Base-by-base conservation (phyloP, 2,797 vertebrate genomes). In the Halcyon chelicuti region DNA sequence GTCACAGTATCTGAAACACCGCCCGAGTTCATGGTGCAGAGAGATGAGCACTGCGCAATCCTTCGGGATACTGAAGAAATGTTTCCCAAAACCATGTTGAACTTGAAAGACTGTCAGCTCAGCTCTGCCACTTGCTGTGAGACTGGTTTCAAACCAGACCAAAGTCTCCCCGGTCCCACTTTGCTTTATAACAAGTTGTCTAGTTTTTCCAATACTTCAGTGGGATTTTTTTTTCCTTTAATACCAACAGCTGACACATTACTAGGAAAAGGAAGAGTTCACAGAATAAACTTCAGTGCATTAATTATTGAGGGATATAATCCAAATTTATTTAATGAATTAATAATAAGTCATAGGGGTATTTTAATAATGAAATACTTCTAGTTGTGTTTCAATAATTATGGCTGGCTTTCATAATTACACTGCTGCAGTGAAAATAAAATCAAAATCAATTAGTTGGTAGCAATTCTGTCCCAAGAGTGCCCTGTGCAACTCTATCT, bases 271-370 rank as follows among this genome's bases (percentile, higher is more conserved):
- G 86, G 88, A 91, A 91, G 83, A 94, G 86, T 88, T 94, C 94
- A 83, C 94, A 89, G 70, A 95, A 92, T 95, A 98, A 98, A 98
- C 97, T 98, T 98, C 96, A 96, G 94, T 89, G 91, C 97, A 98
- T 99, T 98, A 99, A 99, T 99, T 99, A 99, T 98, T 99, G 98
- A 99, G 98, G 91, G 96, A 95, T 81, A 97, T 97, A 97, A 98
- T 96, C 98, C 98, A 98, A 98, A 98, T 98, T 98, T 98, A 98
- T 98, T 98, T 98, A 99, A 99, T 99, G 98, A 99, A 99, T 99
- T 98, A 99, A 98, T 98, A 99, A 98, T 98, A 98, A 98, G 98
- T 98, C 98, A 87, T 98, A 96, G 98, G 98, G 96, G 93, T 96
- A 97, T 96, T 98, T 99, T 98, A 99, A 99, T 99, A 99, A 99